Base-by-base conservation (phyloP, 2,797 vertebrate genomes). In the Syndactyla subalaris region DNA sequence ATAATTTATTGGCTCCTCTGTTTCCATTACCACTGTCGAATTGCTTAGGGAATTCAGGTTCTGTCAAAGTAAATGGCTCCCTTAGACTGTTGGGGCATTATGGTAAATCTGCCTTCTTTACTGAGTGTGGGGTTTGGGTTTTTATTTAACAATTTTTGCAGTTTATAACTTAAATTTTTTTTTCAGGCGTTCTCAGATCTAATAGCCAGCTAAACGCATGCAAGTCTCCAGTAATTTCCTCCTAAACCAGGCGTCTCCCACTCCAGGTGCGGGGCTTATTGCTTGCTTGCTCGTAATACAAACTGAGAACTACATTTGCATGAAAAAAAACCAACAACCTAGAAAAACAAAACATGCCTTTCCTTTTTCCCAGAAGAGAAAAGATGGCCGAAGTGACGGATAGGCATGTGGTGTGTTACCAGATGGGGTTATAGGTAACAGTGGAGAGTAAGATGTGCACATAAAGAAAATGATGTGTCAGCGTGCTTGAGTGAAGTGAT, bases 1-100 rank as follows among this genome's bases (percentile, higher is more conserved):
- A 74, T 96, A 96, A 95, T 97, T 95, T 96, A 96, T 96, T 96
- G 92, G 95, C 95, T 96, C n/a, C 88, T 96, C 89, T 93, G 85
- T 93, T 96, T 97, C 92, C 95, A 96, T 95, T 97, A 94, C 92
- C 91, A 88, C 83, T 74, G 77, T 79, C 1, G 3, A 95, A 94
- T 72, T 10, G 52, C 93, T 79, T 4, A 18, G 96, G 96, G 94
- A 96, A 95, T 96, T 96, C 88, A 82, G 83, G 71, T 88, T 94
- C 91, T 96, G 89, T 96, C 94, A 95, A 95, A 95, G 91, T 92
- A 90, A 96, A 90, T 94, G 91, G 80, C 83, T 96, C 55, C 74
- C 66, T 93, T 84, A 92, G 77, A 88, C 59, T 81, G 76, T 52
- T 67, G 63, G 91, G 73, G 85, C 85, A 81, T 79, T 94, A 82